Evolutionary conservation across 1,140 invertebrate species (phyloP).

Genomic region (Portunus trituberculatus): DNA sequence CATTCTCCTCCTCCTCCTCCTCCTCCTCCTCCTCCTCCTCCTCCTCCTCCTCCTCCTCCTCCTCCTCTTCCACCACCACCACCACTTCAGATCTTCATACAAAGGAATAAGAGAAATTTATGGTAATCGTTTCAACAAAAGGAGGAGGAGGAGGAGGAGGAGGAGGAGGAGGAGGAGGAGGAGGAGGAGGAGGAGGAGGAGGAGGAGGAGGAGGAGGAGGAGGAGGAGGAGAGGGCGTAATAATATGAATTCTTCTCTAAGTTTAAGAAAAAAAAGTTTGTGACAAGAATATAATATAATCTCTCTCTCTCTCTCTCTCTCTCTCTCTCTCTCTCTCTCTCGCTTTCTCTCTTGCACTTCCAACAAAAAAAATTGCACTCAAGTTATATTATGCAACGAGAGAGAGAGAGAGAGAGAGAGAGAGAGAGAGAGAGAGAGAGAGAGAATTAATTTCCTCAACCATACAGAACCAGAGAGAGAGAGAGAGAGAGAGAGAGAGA

Average conservation of each 20-base stretch:
- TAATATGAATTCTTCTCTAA: not conserved
- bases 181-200: too few relatives aligned
- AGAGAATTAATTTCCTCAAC: conserved; percentile 3
- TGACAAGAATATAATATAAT: not conserved
- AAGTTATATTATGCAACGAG: conserved; percentile 17
- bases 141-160: not conserved
- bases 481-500: not conserved
- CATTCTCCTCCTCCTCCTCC: not conserved
- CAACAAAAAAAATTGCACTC: not conserved
- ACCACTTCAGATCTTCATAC: too few relatives aligned
- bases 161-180: not conserved
- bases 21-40: conserved; percentile 29
- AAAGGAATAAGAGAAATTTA: too few relatives aligned
- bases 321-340: conserved; percentile 29
- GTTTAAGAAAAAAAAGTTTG: not conserved
- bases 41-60: not conserved
- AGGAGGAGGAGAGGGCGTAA: too few relatives aligned
- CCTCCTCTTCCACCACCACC: too few relatives aligned
- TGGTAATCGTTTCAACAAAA: too few relatives aligned
- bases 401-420: conserved; percentile 40
- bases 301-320: not conserved
- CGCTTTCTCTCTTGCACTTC: conserved; percentile 15
- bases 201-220: too few relatives aligned
- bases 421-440: conserved; percentile 45
- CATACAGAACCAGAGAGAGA: not conserved